Evolutionary conservation across 2,888 invertebrate species (phyloP).

Genomic region (Eledona agricola): DNA sequence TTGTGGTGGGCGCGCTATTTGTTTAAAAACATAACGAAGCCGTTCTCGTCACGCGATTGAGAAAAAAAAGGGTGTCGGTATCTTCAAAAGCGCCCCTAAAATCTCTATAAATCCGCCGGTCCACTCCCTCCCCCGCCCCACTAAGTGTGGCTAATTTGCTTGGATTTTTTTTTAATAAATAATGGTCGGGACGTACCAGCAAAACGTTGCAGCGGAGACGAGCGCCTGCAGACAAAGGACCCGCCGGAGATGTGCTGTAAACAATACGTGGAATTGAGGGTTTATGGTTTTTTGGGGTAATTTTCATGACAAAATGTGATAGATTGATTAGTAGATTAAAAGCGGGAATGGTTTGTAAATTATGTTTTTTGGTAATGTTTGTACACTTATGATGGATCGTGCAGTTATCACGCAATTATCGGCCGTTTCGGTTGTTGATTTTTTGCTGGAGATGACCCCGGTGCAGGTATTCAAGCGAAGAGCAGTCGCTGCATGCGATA

Average conservation of each 20-base stretch:
- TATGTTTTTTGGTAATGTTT: conserved; percentile 52
- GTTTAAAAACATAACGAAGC: conserved; percentile 18
- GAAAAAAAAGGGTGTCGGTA: conserved; percentile 49
- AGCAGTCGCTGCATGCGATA: too few species aligned
- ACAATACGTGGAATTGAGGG: conserved; percentile 42
- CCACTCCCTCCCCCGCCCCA: conserved; percentile 20
- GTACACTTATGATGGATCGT: conserved; percentile 55
- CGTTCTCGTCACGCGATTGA: conserved; percentile 41
- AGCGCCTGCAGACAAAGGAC: conserved; percentile 17
- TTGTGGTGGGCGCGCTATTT: conserved; percentile 11
- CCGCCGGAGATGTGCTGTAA: conserved; percentile 40
- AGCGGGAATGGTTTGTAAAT: conserved; percentile 45
- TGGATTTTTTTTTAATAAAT: conserved; percentile 48
- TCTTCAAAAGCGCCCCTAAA: conserved; percentile 45
- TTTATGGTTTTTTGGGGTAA: conserved; percentile 53
- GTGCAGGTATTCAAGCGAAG: conserved; percentile 17
- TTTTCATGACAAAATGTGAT: conserved; percentile 60
- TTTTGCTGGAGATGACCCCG: conserved; percentile 14
- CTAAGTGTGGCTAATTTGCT: conserved; percentile 54
- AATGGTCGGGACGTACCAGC: conserved; percentile 40
- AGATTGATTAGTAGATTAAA: conserved; percentile 58
- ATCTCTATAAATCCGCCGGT: conserved; percentile 47
- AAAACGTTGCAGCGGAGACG: conserved; percentile 41
- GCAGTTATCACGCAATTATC: conserved; percentile 55
- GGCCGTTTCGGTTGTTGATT: conserved; percentile 39